Base-by-base conservation (phyloP, 2,797 vertebrate genomes). In the Chromis chromis region DNA sequence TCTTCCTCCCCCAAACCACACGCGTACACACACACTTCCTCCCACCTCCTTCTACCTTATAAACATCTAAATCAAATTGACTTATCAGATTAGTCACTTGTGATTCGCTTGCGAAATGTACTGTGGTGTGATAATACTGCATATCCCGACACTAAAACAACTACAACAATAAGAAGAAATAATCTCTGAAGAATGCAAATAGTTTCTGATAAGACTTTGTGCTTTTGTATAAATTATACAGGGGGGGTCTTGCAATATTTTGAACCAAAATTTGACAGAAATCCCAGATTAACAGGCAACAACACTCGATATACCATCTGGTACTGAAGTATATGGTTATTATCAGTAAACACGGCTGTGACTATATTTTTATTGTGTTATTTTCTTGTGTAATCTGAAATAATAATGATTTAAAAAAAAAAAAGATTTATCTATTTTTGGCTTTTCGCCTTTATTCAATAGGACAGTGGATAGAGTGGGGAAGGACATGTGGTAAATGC, bases 1-100 rank as follows among this genome's bases (percentile, higher is more conserved):
- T 79, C 72, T 52, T 71, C 64, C 77, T 57, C 39, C 50, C 46
- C 49, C 31, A 39, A 57, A 59, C 39, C 24, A 48, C 68, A 62
- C 1, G 6, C 19, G 14, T 6, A 19, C 22, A 66, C 33, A 72
- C 60, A 66, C 42, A 28, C 66, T 12, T 22, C 1, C 59, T 70
- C 27, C 55, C 33, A 42, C 28, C 49, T 11, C 6, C 46, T 0
- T 21, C 14, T 1, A 3, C n/a, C 25, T 46, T 21, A n/a, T 3
- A 46, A 27, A 55, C 22, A 52, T 46, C 46, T 25, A 22, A 22
- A 58, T 2, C 3, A 7, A 5, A 31, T 1, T 13, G 2, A 44
- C 57, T 70, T 58, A 33, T 44, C 8, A 24, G 2, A 46, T 39
- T 24, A 36, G 16, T 14, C 8, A 31, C 9, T 46, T 53, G 7